These are phyloP conservation scores for Caenorhabditis zanzibari DNA, from an alignment of 2,888 invertebrate species.

Conservation along the genomic window DNA sequence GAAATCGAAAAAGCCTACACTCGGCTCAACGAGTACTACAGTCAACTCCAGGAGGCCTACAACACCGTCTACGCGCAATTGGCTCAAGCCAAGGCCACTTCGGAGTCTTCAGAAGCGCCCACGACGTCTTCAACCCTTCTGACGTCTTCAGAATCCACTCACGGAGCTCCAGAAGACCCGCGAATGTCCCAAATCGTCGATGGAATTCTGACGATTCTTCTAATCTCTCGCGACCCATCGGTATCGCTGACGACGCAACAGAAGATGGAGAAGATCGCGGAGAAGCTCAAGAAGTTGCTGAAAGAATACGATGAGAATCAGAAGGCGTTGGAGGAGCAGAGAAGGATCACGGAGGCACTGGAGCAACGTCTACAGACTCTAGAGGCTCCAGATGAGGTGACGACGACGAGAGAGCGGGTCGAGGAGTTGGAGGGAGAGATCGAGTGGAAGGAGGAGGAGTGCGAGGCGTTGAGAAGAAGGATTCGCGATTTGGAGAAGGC, in stretches of 20 bases:
- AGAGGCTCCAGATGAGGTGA: slow-evolving; percentile 25
- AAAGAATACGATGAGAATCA: slow-evolving; percentile 53
- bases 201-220: slow-evolving; percentile 48
- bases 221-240: slow-evolving; percentile 26
- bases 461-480: slow-evolving; percentile 66
- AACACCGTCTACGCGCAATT: slow-evolving; percentile 71
- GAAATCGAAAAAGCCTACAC: slow-evolving; percentile 76
- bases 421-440: slow-evolving; percentile 69
- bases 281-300: slow-evolving; percentile 44
- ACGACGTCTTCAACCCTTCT: slow-evolving; percentile 2
- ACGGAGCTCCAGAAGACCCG: background rate
- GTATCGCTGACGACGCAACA: slow-evolving; percentile 23
- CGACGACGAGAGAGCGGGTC: slow-evolving; percentile 43
- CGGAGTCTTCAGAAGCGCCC: background rate
- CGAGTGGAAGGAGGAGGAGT: slow-evolving; percentile 72
- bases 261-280: slow-evolving; percentile 51
- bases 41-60: slow-evolving; percentile 75
- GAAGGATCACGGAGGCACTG: slow-evolving; percentile 60
- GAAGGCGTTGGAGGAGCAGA: slow-evolving; percentile 64
- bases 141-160: background rate
- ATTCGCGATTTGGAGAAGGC: slow-evolving; percentile 65
- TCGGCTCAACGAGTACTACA: slow-evolving; percentile 74
- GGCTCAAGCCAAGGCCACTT: background rate
- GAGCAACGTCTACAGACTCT: slow-evolving; percentile 60
- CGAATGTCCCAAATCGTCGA: slow-evolving; percentile 41